Conservation (phyloP, 2,113 vertebrate species). For the Carettochelys insculpta region DNA sequence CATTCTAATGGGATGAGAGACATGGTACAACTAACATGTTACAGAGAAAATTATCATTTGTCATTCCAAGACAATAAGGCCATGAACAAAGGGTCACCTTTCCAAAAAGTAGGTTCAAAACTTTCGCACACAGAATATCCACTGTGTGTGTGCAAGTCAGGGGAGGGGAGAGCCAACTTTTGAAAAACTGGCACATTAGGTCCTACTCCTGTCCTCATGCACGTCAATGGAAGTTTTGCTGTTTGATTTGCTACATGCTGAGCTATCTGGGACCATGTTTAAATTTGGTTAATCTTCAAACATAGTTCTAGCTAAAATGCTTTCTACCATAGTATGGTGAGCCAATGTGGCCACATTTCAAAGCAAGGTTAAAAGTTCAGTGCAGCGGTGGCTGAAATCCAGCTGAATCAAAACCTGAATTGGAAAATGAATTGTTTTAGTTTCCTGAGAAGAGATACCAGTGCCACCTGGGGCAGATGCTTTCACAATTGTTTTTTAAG, state of each 20-base stretch:
- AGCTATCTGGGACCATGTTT: neutral
- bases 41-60: neutral
- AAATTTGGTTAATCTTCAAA: neutral
- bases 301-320: neutral
- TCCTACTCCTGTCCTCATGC: neutral
- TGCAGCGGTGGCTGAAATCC: neutral
- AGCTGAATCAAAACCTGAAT: neutral
- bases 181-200: neutral
- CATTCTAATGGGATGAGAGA: neutral
- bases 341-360: fast-evolving
- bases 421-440: neutral
- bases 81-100: neutral
- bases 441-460: neutral
- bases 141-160: neutral
- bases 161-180: neutral
- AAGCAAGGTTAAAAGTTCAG: neutral
- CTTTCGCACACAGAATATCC: neutral
- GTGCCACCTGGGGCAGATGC: neutral
- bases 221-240: neutral
- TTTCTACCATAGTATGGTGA: neutral
- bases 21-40: neutral
- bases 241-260: neutral
- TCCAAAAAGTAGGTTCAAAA: neutral
- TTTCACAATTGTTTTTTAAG: neutral
- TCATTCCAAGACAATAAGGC: neutral